A percentile compares a stretch with the other conserved stretches of the same genome.
These are phyloP conservation scores for Bruchidius siliquastri DNA, from an alignment of 2,888 invertebrate genomes.

Conservation along the genomic window DNA sequence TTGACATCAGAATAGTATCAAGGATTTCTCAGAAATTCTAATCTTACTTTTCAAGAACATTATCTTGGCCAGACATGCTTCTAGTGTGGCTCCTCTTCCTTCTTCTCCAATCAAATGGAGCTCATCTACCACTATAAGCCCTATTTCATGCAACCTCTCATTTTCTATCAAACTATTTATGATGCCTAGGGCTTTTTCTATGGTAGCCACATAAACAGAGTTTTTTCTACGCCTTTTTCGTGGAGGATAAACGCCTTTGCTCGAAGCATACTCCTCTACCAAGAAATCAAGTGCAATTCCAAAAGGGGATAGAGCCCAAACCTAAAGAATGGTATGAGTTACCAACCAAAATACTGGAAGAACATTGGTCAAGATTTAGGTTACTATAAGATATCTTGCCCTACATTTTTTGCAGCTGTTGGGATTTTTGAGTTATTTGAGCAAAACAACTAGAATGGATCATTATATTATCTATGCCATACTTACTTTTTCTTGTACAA, in stretches of 20 bases:
- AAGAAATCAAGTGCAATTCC: constrained; percentile 82
- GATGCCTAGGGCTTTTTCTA: constrained; percentile 87
- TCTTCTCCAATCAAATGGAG: constrained; percentile 87
- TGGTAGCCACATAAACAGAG: constrained; percentile 86
- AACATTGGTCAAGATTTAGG: no score
- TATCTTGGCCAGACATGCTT: constrained; percentile 77
- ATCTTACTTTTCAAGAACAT: constrained; percentile 61
- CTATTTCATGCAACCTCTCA: constrained; percentile 69
- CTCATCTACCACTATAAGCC: constrained; percentile 84
- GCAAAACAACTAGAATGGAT: neutral
- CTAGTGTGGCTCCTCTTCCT: constrained; percentile 79
- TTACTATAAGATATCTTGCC: no score
- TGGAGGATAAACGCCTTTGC: constrained; percentile 79
- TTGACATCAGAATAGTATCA: no score
- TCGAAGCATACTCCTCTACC: constrained; percentile 93
- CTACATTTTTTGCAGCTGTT: no score
- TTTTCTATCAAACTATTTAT: constrained; percentile 80
- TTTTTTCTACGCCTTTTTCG: constrained; percentile 68
- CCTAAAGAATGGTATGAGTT: constrained; percentile 52
- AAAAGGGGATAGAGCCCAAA: constrained; percentile 78
- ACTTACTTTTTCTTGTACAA: constrained; percentile 92
- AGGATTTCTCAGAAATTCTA: no score
- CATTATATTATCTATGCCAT: no score
- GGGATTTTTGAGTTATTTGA: no score
- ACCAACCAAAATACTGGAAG: constrained; percentile 2